phyloP scores from a whole-genome alignment of 2,113 vertebrate genomes.

The Urocolius indicus region DNA sequence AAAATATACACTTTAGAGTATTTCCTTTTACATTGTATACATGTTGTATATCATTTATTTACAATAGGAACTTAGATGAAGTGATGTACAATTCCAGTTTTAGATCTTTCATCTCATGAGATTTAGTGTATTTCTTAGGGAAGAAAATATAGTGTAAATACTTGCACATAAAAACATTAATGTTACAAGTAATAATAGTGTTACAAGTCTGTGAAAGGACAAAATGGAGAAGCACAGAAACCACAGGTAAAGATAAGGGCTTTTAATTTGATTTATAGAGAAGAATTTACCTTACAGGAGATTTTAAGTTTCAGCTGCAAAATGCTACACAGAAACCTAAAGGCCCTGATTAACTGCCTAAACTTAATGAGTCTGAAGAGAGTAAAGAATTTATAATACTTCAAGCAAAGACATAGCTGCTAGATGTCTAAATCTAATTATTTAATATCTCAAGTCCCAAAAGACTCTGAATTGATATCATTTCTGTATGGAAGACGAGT shows the following conservation, averaged over 20 bases:
- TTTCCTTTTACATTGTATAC: not conserved
- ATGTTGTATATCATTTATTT: not conserved
- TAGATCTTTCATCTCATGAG: not conserved
- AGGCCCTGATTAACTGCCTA: not conserved
- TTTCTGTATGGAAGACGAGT: not conserved
- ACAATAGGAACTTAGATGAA: not conserved
- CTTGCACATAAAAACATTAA: not conserved
- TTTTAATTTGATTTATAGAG: not conserved
- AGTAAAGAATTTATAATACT: not conserved
- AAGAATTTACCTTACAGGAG: not conserved
- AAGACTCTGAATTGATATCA: not conserved
- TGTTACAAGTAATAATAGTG: not conserved
- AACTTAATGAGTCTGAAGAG: not conserved
- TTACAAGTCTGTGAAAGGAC: not conserved
- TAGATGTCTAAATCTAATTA: not conserved
- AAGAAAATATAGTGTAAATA: not conserved
- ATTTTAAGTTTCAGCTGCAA: not conserved
- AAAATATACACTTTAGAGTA: not conserved
- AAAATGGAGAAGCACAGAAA: not conserved
- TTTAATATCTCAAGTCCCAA: not conserved
- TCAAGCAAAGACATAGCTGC: not conserved
- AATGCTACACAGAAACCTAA: not conserved
- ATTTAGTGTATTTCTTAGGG: not conserved
- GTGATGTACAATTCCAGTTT: not conserved
- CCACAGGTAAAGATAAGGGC: rapidly evolving